Conservation (phyloP, 2,113 vertebrate species). For the Glaucidium brasilianum region DNA sequence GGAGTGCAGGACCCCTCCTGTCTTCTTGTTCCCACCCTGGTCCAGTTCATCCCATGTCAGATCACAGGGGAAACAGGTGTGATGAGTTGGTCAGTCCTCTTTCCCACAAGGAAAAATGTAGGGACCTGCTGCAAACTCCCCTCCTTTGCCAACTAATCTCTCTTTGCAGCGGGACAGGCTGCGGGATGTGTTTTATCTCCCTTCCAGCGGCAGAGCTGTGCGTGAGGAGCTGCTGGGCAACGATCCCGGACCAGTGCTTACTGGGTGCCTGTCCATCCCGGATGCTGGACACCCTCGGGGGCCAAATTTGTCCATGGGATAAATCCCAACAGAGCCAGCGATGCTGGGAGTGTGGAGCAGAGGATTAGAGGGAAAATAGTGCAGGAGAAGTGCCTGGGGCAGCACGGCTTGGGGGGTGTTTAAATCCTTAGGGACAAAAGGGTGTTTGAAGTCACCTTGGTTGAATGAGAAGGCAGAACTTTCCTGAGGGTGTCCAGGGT, state of each 20-base stretch:
- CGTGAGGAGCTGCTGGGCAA: neutral
- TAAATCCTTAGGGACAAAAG: neutral
- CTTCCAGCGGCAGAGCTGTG: neutral
- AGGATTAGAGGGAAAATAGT: neutral
- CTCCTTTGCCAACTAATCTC: neutral
- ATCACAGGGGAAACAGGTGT: accelerated
- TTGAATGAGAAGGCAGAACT: neutral
- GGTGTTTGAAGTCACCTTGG: conserved; percentile 2
- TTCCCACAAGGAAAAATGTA: neutral
- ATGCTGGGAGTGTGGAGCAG: accelerated
- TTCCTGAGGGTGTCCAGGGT: neutral
- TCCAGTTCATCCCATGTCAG: accelerated
- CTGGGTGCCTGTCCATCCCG: neutral
- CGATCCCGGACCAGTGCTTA: accelerated
- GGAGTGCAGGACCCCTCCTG: neutral
- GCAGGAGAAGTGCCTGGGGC: neutral
- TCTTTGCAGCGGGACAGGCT: neutral
- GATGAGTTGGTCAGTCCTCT: neutral
- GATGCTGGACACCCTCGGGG: neutral
- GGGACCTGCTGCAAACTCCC: neutral
- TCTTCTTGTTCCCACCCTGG: neutral
- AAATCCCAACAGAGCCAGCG: neutral
- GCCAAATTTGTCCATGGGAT: neutral
- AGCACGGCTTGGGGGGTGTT: accelerated
- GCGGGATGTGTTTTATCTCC: neutral